Base-by-base conservation (phyloP, 1,140 invertebrate genomes). In the Drosophila saltans region DNA sequence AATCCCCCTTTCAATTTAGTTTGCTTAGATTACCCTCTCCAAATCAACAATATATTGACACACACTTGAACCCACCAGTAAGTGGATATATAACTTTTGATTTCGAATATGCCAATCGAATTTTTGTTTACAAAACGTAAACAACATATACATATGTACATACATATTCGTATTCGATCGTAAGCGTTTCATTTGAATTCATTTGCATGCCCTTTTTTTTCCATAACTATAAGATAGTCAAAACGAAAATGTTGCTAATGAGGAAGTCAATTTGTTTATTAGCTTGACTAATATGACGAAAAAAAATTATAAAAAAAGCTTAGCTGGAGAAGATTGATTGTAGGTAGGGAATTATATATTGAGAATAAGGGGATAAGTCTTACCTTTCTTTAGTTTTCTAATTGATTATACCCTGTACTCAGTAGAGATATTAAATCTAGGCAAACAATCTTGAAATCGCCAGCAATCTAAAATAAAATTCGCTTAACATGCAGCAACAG, bases 41-140 rank as follows among this genome's bases (percentile, higher is more conserved):
- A 16, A 16, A 39, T 62, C 66, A 66, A 69, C 74, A 69, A 63
- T 60, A 10, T 33, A 39, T 56, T 57, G 73, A 77, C 74, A 64
- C 8, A 26, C 30, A 64, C 52, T 75, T 39, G 55, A 40, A 69
- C 59, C 11, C 36, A 58, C 40, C 55, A 30, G 28, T 30, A 30
- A 36, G 6, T 36, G 33, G 33, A 36, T 36, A 36, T 36, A 26
- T 48, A 21, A 8, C 21, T 48, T 48, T 48, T 48, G 45, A 24
- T 56, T 76, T 70, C 65, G 43, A 61, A 63, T 75, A 75, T 64
- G 40, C 24, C 63, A 61, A 57, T 73, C 43, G 43, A 60, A 60
- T 61, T 67, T 73, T 41, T 57, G 43, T 58, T 9, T 36, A 41
- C 28, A 36, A 74, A 36, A 55, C 33, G 61, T 36, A 65, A 59